phyloP scores from a whole-genome alignment of 2,797 vertebrate species.

The Neoniphon sammara region DNA sequence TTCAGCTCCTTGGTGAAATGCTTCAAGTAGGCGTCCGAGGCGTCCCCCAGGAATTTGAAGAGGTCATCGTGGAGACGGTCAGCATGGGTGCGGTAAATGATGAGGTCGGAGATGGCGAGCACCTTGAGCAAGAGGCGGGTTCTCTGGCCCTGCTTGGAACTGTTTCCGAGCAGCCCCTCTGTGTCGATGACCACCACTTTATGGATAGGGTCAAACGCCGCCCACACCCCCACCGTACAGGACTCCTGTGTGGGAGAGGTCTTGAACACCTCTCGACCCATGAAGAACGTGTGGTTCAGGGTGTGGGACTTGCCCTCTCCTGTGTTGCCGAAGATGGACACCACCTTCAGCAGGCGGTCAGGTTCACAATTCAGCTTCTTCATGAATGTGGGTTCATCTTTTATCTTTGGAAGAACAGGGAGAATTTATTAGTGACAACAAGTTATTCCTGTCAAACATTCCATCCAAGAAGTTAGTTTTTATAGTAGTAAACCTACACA shows the following conservation, averaged over 20 bases:
- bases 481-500: neutral
- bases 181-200: conserved; percentile 96
- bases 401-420: conserved; percentile 81
- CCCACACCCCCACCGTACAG: conserved; percentile 98
- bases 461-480: neutral
- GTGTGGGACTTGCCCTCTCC: conserved; percentile 99
- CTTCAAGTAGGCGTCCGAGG: conserved; percentile 96
- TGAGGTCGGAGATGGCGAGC: conserved; percentile 95
- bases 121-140: conserved; percentile 98
- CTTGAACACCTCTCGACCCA: conserved; percentile 96
- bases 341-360: conserved; percentile 95
- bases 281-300: conserved; percentile 98
- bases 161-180: conserved; percentile 95
- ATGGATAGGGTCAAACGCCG: conserved; percentile 92
- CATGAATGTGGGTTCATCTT: conserved; percentile 91
- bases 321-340: conserved; percentile 98
- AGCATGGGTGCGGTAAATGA: conserved; percentile 97
- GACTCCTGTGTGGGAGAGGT: conserved; percentile 97
- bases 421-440: neutral
- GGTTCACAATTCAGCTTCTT: conserved; percentile 89
- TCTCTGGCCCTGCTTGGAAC: conserved; percentile 94
- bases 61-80: conserved; percentile 98
- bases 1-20: conserved; percentile 99
- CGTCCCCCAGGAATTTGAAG: conserved; percentile 98
- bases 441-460: neutral